phyloP scores from a whole-genome alignment of 1,140 invertebrate genomes.

The Papilio polyxenes region DNA sequence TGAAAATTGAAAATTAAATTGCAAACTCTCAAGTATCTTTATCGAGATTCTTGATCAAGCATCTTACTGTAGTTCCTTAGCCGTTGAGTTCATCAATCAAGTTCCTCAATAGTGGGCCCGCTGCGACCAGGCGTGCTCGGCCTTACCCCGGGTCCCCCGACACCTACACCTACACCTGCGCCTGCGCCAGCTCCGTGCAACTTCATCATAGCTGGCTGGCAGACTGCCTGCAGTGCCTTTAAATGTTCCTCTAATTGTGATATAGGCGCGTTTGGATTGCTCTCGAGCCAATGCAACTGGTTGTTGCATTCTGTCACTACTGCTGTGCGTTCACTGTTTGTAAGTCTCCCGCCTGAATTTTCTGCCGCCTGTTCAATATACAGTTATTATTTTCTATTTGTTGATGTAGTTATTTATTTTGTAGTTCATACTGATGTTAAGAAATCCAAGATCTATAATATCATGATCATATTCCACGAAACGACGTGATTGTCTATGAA shows the following conservation, averaged over 20 bases:
- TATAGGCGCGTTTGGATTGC: conserved; percentile 86
- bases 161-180: conserved; percentile 69
- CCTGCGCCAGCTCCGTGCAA: conserved; percentile 82
- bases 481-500: too few relatives aligned
- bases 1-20: background rate
- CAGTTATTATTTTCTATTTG: background rate
- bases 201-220: conserved; percentile 88
- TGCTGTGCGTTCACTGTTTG: conserved; percentile 82
- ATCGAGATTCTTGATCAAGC: too few relatives aligned
- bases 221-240: conserved; percentile 87
- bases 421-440: too few relatives aligned
- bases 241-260: conserved; percentile 89
- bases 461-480: too few relatives aligned
- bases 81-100: conserved; percentile 48
- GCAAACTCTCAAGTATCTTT: background rate
- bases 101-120: conserved; percentile 64
- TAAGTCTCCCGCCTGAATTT: conserved; percentile 83
- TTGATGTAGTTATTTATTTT: background rate
- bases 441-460: too few relatives aligned
- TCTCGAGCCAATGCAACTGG: conserved; percentile 82
- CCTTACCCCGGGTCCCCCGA: conserved; percentile 73
- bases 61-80: background rate
- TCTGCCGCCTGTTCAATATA: conserved; percentile 81
- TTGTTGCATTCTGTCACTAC: conserved; percentile 82
- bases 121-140: conserved; percentile 72